Base-by-base conservation (phyloP, 37 sponge, comb jelly and placozoan genomes). In the Hexactinellida sp. region DNA sequence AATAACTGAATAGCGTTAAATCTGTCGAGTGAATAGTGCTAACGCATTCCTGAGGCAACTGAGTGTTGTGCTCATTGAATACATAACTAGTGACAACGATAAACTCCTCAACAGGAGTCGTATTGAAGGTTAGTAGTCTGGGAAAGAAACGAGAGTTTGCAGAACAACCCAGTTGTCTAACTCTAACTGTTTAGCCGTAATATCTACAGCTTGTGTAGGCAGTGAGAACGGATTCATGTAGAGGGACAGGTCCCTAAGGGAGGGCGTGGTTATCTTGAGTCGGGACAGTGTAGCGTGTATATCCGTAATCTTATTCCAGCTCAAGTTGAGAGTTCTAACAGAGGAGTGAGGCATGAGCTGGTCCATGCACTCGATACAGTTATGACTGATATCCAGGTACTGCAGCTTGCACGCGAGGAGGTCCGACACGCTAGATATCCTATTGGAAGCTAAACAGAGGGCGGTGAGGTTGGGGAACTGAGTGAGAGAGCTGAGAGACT, bases 391-490 rank as follows among this genome's bases (percentile, higher is more conserved):
- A n/a, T 63, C 76, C 76, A 63, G 34, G 34, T 63, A 63, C 30
- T 63, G 76, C 34, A 63, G 76, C 3, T 10, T 25, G 3, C 19
- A 23, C 3, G 30, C 28, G 5, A 32, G 19, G 21, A 63, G 30
- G 34, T n/a, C 76, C 5, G 21, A 10, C 5, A 63, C 5, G 34
- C 32, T 32, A 23, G 76, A 63, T 3, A 63, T n/a, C 25, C 76
- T 7, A 63, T 63, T 63, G 13, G 76, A 10, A 32, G 76, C 76
- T 10, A 63, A 23, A n/a, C 30, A 63, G 25, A 63, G 76, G 13
- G 76, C 76, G 13, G 76, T 63, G 76, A 63, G 76, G 76, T 63
- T 63, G 13, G 76, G 76, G 76, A 63, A 63, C 76, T 32, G 34
- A 28, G 3, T 63, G 34, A 63, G 13, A 23, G 1, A 63, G 32